Evolutionary conservation across 2,113 vertebrate genomes (phyloP).

Genomic region (Megaceryle maxima): DNA sequence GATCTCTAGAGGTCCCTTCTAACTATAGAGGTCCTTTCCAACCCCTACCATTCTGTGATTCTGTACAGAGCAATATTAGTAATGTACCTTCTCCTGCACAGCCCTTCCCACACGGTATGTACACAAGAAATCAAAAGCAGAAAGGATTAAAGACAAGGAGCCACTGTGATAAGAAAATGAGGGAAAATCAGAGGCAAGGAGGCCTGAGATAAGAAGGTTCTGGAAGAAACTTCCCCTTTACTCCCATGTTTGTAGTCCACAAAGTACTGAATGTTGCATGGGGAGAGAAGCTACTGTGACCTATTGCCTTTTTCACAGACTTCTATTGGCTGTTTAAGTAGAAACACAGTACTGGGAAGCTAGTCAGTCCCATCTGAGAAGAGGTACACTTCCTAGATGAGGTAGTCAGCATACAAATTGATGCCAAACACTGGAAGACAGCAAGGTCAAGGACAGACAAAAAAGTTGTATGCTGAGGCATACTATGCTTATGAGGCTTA

Average conservation of each 20-base stretch:
- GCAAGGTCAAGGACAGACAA: background rate
- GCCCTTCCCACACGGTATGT: background rate
- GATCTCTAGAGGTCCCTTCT: no score
- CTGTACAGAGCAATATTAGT: background rate
- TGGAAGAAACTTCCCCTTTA: background rate
- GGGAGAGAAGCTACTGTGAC: background rate
- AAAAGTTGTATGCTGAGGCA: background rate
- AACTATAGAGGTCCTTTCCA: no score
- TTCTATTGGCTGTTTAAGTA: background rate
- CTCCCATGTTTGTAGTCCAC: background rate
- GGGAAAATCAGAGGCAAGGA: background rate
- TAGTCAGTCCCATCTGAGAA: background rate
- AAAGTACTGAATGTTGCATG: background rate
- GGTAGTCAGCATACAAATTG: background rate
- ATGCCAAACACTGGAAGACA: background rate
- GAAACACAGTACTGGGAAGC: background rate
- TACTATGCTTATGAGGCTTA: background rate
- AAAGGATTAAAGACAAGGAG: constrained; percentile 18
- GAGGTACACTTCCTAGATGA: background rate
- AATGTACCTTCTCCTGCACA: constrained; percentile 12
- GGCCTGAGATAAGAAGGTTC: background rate
- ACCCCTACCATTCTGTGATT: no score
- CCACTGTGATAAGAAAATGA: constrained; percentile 5
- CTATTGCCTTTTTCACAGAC: background rate
- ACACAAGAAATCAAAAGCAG: constrained; percentile 33